A percentile compares a stretch with the other conserved stretches of the same genome.
These are phyloP conservation scores for Cataglyphis cursor DNA, from an alignment of 2,888 invertebrate genomes.

Conservation along the genomic window DNA sequence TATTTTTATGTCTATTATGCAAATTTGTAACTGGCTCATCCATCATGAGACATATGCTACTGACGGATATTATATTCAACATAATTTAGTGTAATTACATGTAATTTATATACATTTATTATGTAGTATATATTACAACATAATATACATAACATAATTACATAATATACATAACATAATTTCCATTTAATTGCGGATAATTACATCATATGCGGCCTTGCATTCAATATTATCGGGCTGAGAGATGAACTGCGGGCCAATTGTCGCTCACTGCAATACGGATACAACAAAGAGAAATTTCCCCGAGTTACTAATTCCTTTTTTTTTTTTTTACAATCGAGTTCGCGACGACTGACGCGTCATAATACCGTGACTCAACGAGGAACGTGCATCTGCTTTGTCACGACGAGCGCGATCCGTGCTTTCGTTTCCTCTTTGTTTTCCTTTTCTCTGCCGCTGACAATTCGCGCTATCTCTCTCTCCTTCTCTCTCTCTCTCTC, in stretches of 20 bases:
- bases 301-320: neutral
- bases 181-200: constrained; percentile 24
- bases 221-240: constrained; percentile 23
- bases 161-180: neutral
- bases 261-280: neutral
- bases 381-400: constrained; percentile 59
- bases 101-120: constrained; percentile 8
- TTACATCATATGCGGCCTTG: constrained; percentile 15
- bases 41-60: neutral
- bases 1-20: neutral
- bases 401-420: constrained; percentile 63
- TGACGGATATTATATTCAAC: constrained; percentile 19
- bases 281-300: neutral
- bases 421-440: constrained; percentile 57
- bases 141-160: too few relatives aligned
- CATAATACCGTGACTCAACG: constrained; percentile 29
- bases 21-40: neutral
- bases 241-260: neutral
- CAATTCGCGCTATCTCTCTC: constrained; percentile 22
- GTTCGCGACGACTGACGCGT: neutral
- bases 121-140: neutral
- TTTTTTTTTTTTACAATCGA: constrained; percentile 16
- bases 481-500: constrained; percentile 17
- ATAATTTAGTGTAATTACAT: constrained; percentile 1
- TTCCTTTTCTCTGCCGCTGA: constrained; percentile 33